Conservation (phyloP, 2,797 vertebrate species). For the Gila robusta region DNA sequence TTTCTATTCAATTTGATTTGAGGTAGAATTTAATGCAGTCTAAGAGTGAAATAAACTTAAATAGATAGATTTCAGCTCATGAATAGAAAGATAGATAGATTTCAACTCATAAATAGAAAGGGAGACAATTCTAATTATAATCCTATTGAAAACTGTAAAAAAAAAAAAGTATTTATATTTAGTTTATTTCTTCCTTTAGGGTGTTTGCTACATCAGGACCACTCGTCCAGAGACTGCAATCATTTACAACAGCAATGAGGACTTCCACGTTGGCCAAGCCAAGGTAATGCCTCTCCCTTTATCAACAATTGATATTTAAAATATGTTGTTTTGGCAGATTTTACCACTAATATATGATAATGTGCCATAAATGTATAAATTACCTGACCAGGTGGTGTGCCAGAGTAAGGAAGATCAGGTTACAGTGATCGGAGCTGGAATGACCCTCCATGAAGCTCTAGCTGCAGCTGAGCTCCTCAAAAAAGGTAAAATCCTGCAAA, state of each 20-base stretch:
- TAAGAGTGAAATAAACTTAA: background rate
- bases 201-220: conserved; percentile 95
- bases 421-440: conserved; percentile 91
- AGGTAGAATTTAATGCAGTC: background rate
- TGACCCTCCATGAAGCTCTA: conserved; percentile 92
- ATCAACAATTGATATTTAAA: background rate
- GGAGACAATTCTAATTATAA: background rate
- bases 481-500: conserved; percentile 81
- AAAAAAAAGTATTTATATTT: background rate
- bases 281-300: conserved; percentile 79
- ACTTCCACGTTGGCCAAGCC: conserved; percentile 93
- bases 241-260: conserved; percentile 92
- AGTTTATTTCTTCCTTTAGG: conserved; percentile 73
- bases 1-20: background rate
- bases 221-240: conserved; percentile 90
- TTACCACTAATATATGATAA: background rate
- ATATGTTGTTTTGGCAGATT: background rate
- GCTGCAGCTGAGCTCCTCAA: conserved; percentile 92
- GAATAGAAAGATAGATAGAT: too few relatives aligned
- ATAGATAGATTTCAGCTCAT: too few relatives aligned
- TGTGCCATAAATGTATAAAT: background rate
- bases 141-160: background rate
- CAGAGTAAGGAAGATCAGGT: conserved; percentile 94
- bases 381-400: conserved; percentile 82
- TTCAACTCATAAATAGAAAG: background rate